A percentile compares a stretch with the other conserved stretches of the same genome.
phyloP scores from a whole-genome alignment of 1,140 invertebrate species.

The Leptinotarsa texana region DNA sequence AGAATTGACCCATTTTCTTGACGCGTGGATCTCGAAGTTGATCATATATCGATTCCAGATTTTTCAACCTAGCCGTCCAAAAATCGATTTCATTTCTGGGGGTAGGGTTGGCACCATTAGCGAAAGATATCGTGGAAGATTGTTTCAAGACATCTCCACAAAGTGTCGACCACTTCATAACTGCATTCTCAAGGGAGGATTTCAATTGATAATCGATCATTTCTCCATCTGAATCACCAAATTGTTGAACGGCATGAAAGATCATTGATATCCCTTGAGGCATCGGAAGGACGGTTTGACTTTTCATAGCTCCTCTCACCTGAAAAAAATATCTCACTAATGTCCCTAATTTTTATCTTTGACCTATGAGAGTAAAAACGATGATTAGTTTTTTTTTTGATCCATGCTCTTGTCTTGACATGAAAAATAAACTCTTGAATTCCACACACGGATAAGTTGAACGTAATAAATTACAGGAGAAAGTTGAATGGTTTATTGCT shows the following conservation, averaged over 20 bases:
- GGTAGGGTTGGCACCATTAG: constrained; percentile 60
- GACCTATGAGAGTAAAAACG: no score
- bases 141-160: constrained; percentile 77
- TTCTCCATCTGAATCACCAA: constrained; percentile 61
- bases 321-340: constrained; percentile 41
- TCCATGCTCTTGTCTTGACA: no score
- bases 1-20: constrained; percentile 74
- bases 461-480: no score
- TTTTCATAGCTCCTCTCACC: constrained; percentile 62
- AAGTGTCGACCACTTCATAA: constrained; percentile 81
- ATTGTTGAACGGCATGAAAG: constrained; percentile 62
- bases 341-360: no score
- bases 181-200: constrained; percentile 71
- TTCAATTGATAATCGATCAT: constrained; percentile 69
- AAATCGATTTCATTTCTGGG: constrained; percentile 74
- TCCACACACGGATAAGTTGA: no score
- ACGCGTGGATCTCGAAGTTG: constrained; percentile 78
- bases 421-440: no score
- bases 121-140: constrained; percentile 65
- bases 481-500: no score
- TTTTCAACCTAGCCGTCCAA: constrained; percentile 68
- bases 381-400: no score
- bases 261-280: constrained; percentile 75
- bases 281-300: constrained; percentile 71
- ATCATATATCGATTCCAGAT: constrained; percentile 82